Evolutionary conservation across 2,113 vertebrate species (phyloP).

Genomic region (Carassius auratus): DNA sequence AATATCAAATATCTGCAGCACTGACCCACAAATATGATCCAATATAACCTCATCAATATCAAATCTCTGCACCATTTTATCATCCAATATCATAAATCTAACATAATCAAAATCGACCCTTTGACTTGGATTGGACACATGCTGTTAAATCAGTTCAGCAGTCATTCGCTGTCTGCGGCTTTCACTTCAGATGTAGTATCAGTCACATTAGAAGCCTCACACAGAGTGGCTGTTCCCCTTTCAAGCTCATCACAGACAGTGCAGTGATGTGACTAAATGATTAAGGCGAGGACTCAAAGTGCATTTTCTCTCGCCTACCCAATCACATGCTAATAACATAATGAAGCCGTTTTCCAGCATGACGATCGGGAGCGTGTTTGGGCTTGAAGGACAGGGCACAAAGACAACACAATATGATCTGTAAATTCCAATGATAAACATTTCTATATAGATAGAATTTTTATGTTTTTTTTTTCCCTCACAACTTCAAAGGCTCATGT

Average conservation of each 20-base stretch:
- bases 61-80: constrained; percentile 17
- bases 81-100: constrained; percentile 28
- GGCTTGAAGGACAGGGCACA: constrained; percentile 48
- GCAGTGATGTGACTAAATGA: constrained; percentile 43
- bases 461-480: neutral
- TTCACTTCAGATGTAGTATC: neutral
- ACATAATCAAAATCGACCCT: constrained; percentile 24
- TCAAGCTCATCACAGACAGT: neutral
- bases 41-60: constrained; percentile 30
- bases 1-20: constrained; percentile 23
- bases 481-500: neutral
- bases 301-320: constrained; percentile 42
- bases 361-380: neutral
- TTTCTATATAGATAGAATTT: constrained; percentile 14
- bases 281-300: constrained; percentile 54
- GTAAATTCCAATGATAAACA: constrained; percentile 25
- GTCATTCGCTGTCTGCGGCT: neutral
- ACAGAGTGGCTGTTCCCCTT: neutral
- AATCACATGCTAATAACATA: constrained; percentile 52
- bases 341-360: constrained; percentile 42
- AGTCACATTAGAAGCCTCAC: constrained; percentile 3
- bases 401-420: constrained; percentile 13
- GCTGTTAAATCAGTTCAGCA: constrained; percentile 36
- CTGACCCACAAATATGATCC: constrained; percentile 34
- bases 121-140: neutral